These are phyloP conservation scores for Porites divaricata DNA, from an alignment of 92 coral and sea anemone genomes.

Conservation along the genomic window DNA sequence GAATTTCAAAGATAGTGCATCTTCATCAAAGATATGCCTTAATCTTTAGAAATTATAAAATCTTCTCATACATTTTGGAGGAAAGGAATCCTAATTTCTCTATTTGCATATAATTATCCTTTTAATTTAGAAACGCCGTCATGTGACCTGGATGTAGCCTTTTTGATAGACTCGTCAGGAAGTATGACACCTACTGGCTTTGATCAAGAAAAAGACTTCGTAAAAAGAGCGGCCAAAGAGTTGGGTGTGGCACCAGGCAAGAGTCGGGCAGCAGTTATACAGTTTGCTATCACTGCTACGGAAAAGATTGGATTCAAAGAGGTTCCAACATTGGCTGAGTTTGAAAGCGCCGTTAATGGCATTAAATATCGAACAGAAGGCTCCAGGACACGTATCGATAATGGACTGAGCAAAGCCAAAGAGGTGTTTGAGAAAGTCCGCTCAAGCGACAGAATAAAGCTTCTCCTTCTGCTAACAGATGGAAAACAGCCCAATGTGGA, in stretches of 20 bases:
- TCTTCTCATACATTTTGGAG: too few species aligned
- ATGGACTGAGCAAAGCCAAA: not conserved
- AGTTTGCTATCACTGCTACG: not conserved
- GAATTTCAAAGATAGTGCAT: too few species aligned
- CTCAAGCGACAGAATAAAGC: not conserved
- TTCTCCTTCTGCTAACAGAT: not conserved
- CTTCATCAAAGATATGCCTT: too few species aligned
- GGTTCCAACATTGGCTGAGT: not conserved
- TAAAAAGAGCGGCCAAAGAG: not conserved
- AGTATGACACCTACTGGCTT: not conserved
- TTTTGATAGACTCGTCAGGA: conserved; percentile 8
- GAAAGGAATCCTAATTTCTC: too few species aligned
- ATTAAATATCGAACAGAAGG: not conserved
- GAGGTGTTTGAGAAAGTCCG: not conserved
- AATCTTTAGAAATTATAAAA: too few species aligned
- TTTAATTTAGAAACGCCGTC: not conserved
- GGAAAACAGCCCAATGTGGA: not conserved
- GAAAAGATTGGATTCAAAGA: not conserved
- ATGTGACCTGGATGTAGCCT: conserved; percentile 12
- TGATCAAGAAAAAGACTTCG: not conserved
- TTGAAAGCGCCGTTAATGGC: not conserved
- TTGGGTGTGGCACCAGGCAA: not conserved
- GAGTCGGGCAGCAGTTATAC: not conserved
- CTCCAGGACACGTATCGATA: not conserved
- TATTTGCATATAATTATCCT: too few species aligned